Evolutionary conservation across 2,888 invertebrate genomes (phyloP).

Genomic region (Agonopterix arenella): DNA sequence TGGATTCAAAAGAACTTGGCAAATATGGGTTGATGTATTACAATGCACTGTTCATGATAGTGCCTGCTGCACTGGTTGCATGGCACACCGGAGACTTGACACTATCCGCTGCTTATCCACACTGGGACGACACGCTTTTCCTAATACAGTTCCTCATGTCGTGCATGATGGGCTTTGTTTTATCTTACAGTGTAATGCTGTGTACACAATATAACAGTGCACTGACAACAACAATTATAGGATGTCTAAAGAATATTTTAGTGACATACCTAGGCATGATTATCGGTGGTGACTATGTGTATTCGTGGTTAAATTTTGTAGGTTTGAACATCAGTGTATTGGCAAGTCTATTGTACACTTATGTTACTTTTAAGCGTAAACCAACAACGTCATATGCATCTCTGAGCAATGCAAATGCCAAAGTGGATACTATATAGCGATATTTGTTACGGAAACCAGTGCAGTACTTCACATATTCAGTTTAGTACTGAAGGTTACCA

Average conservation of each 20-base stretch:
- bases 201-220: slow-evolving; percentile 98
- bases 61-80: slow-evolving; percentile 83
- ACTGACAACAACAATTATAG: slow-evolving; percentile 98
- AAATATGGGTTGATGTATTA: slow-evolving; percentile 96
- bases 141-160: slow-evolving; percentile 89
- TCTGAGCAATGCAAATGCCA: slow-evolving; percentile 39
- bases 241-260: slow-evolving; percentile 97
- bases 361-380: slow-evolving; percentile 87
- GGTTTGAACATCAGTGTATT: slow-evolving; percentile 96
- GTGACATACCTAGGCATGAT: slow-evolving; percentile 99
- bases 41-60: slow-evolving; percentile 92
- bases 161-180: slow-evolving; percentile 97
- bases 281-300: slow-evolving; percentile 98
- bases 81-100: slow-evolving; percentile 87
- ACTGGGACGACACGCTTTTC: slow-evolving; percentile 88
- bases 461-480: slow-evolving; percentile 31
- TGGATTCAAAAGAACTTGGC: slow-evolving; percentile 94
- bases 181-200: slow-evolving; percentile 95
- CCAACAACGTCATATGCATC: slow-evolving; percentile 49
- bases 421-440: slow-evolving; percentile 61
- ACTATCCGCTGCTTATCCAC: slow-evolving; percentile 78
- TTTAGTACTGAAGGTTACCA: slow-evolving; percentile 47
- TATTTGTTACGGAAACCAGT: slow-evolving; percentile 27
- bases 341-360: slow-evolving; percentile 91
- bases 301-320: slow-evolving; percentile 94